A percentile compares a stretch with the other conserved stretches of the same genome.
Conservation (phyloP, 2,888 invertebrate species). For the Plutella xylostella region DNA sequence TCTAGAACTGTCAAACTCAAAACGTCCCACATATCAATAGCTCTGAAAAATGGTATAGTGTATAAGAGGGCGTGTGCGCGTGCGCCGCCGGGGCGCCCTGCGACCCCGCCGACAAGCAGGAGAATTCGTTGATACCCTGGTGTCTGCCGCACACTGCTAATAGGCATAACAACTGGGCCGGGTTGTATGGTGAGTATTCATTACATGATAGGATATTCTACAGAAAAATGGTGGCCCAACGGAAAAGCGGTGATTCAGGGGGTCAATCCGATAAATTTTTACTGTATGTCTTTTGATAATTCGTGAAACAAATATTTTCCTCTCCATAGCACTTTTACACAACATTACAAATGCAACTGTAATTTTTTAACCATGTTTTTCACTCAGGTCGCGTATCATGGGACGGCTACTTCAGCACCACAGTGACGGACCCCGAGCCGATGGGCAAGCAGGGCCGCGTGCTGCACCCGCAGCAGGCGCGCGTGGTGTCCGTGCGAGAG, state of each 20-base stretch:
- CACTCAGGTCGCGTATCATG: conserved; percentile 84
- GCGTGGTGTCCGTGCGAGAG: conserved; percentile 88
- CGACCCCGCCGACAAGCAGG: conserved; percentile 79
- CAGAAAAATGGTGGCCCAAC: too few species aligned
- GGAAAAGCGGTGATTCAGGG: too few species aligned
- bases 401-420: conserved; percentile 89
- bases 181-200: conserved; percentile 80
- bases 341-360: too few species aligned
- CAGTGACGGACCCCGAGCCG: conserved; percentile 88
- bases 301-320: too few species aligned
- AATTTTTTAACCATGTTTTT: too few species aligned
- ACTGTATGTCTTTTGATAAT: too few species aligned
- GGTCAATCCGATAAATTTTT: too few species aligned
- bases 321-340: too few species aligned
- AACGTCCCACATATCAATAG: too few species aligned
- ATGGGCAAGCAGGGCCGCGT: conserved; percentile 93
- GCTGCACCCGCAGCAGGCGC: conserved; percentile 81
- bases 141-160: conserved; percentile 89
- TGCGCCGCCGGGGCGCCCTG: conserved; percentile 77
- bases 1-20: too few species aligned
- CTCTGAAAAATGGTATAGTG: too few species aligned
- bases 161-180: conserved; percentile 88
- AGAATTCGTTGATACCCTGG: conserved; percentile 89
- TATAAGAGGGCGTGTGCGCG: conserved; percentile 86
- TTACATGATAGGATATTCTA: too few species aligned